Evolutionary conservation across 2,113 vertebrate genomes (phyloP), one percentile per base, ranked within the genome.

Genomic region (human): DNA sequence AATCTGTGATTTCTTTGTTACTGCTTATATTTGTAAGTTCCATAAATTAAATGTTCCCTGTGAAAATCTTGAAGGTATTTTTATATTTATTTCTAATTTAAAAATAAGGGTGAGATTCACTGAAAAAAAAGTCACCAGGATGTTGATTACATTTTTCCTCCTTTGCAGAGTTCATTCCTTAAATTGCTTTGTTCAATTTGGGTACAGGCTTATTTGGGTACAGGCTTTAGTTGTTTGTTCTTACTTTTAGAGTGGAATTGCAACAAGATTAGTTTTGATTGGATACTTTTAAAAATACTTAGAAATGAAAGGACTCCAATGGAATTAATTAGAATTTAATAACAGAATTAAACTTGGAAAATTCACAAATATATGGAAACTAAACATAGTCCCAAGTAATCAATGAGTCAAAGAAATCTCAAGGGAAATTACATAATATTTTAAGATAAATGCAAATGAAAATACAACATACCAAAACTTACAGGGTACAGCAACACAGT

Each of bases 81-180:
- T 93, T 80, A n/a, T n/a, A 61, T 43, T 30, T 43, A 66, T 89
- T 93, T 95, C 91, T 64, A 45, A 73, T 96, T 96, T 93, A 72
- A 80, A 90, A 96, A 85, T 88, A 43, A 68, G 61, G 81, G 38
- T 78, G 83, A 70, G 43, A 75, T 57, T 94, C 48, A 40, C n/a
- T 48, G 30, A 5, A 30, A 32, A 45, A 70, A 73, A 96, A 57
- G 38, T 85, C 43, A 75, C 40, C 16, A 87, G 27, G 25, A 43
- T 87, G 30, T 38, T 83, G 79, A 52, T 80, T 85, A 50, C 7
- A 88, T 52, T 75, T 59, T 89, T n/a, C 5, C 7, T 40, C 55
- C 14, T 45, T 94, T 88, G 38, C 22, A 81, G 78, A 94, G 10
- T 64, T 92, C 22, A 79, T 90, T 97, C 25, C 75, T 95, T 94